Evolutionary conservation across 2,113 vertebrate species (phyloP).

Genomic region (Formicarius rufipectus): DNA sequence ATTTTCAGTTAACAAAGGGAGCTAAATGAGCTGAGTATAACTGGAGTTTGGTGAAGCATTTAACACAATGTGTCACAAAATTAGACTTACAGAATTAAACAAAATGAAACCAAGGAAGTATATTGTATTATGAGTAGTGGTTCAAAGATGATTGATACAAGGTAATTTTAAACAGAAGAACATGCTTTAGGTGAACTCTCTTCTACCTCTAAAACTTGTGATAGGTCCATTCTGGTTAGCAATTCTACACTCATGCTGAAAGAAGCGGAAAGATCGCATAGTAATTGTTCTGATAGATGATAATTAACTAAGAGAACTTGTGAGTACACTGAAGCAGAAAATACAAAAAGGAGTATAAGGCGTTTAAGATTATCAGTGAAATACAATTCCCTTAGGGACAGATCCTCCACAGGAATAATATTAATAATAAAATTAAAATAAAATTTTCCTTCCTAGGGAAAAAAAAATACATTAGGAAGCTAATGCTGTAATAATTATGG

Average conservation of each 20-base stretch:
- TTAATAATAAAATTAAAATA: background rate
- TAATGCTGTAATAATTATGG: background rate
- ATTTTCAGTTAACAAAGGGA: background rate
- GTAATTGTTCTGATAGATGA: background rate
- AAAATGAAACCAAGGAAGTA: background rate
- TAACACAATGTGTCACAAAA: background rate
- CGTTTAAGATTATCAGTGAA: background rate
- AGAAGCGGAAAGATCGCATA: background rate
- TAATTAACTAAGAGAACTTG: background rate
- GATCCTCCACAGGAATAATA: background rate
- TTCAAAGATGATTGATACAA: background rate
- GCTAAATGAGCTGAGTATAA: background rate
- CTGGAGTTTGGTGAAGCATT: background rate
- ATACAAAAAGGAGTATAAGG: background rate
- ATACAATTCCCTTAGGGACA: background rate
- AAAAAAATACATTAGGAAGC: background rate
- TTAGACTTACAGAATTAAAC: background rate
- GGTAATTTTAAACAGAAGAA: background rate
- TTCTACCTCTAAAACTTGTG: background rate
- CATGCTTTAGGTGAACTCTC: background rate
- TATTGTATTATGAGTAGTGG: background rate
- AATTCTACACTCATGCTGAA: background rate
- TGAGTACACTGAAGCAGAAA: background rate
- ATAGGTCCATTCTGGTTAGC: background rate
- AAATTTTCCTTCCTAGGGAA: background rate